These are phyloP conservation scores for Megalonaias nervosa DNA, from an alignment of 1,140 invertebrate species.

Conservation along the genomic window DNA sequence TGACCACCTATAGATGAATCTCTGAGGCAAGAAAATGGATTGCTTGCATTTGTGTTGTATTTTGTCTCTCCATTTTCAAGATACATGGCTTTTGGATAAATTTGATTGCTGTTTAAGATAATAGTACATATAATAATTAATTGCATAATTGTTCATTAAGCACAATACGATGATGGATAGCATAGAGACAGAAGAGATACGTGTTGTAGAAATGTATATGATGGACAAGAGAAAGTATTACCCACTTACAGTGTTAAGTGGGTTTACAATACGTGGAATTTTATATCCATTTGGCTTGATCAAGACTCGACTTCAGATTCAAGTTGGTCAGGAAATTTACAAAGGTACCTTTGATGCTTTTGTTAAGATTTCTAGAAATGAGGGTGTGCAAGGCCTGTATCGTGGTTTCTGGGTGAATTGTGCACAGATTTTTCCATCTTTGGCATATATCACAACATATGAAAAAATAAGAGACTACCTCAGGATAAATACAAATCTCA, in stretches of 20 bases:
- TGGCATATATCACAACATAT: constrained; percentile 96
- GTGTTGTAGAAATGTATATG: constrained; percentile 93
- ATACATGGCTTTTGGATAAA: too few species aligned
- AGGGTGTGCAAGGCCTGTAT: constrained; percentile 91
- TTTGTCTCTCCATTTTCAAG: too few species aligned
- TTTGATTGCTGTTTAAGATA: too few species aligned
- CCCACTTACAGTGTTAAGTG: constrained; percentile 90
- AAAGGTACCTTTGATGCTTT: constrained; percentile 91
- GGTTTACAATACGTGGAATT: constrained; percentile 88
- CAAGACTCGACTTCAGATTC: constrained; percentile 91
- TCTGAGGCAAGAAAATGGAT: too few species aligned
- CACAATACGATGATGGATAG: too few species aligned
- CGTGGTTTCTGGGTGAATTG: constrained; percentile 88
- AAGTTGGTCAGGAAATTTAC: constrained; percentile 77
- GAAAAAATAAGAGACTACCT: constrained; percentile 91
- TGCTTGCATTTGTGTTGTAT: too few species aligned
- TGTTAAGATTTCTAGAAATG: constrained; percentile 88
- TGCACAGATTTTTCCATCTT: constrained; percentile 85
- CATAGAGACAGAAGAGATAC: constrained; percentile 1
- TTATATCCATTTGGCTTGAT: constrained; percentile 96
- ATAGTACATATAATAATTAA: too few species aligned
- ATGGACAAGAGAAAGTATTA: constrained; percentile 95
- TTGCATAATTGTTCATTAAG: too few species aligned
- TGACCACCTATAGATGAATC: too few species aligned
- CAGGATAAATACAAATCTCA: constrained; percentile 74